Base-by-base conservation (phyloP, 2,797 vertebrate species). In the Luscinia megarhynchos region DNA sequence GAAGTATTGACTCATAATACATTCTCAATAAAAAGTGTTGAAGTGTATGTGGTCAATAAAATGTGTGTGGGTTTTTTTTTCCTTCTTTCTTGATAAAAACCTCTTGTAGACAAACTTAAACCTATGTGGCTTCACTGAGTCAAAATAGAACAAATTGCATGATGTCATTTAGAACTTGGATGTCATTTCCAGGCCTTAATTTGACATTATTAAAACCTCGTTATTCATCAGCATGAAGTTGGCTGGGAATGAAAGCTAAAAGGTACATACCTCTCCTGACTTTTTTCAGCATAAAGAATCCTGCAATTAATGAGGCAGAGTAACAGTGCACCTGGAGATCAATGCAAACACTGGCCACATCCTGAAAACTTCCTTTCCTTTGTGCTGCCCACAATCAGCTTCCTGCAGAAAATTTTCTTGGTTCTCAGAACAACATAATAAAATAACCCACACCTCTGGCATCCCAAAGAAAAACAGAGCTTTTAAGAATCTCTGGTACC, bases 21-120 rank as follows among this genome's bases (percentile, higher is more conserved):
- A 78, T 55, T 81, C 62, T 80, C 58, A 96, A 90, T 95, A 94
- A 91, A 92, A 87, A 62, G 29, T 41, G 26, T 80, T 78, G 36
- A 45, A 90, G 15, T 54, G 12, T 67, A 36, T 17, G 22, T 84
- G 50, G 38, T 79, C 27, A 45, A 53, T 63, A 67, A 91, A 53
- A 51, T 40, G 72, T 66, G 76, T 77, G 67, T 13, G 46, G 4
- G 15, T 51, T n/a, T 41, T 43, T 22, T 15, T 24, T 50, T 40
- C 22, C 21, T 61, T 6, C 26, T 46, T 57, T 68, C 57, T 79
- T 43, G 12, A 51, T 40, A 30, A 66, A 92, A 91, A 53, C 20
- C 26, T 34, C 1, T 24, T 70, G 16, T 19, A 63, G 55, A 68
- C 23, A 70, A 84, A 46, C 29, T 91, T 78, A 84, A 93, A 79